Conservation (phyloP, 2,888 invertebrate species). For the Lithophane ornitopus region DNA sequence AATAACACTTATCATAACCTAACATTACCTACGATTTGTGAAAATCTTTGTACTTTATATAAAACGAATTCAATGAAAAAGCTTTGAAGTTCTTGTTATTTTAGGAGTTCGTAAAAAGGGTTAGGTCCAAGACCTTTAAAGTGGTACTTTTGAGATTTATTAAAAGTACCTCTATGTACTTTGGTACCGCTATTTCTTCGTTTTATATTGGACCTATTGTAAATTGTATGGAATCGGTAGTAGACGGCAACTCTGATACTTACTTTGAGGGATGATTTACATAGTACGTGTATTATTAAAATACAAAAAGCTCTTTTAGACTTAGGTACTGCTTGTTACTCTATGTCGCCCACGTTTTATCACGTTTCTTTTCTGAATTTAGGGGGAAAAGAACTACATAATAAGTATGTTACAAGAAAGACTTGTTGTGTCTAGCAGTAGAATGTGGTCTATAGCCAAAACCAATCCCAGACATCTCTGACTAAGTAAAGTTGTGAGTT, state of each 20-base stretch:
- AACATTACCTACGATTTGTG: slow-evolving; percentile 1
- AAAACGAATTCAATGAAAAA: slow-evolving; percentile 27
- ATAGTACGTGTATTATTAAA: background rate
- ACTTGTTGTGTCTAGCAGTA: no score
- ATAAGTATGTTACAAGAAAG: background rate
- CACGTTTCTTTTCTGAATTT: background rate
- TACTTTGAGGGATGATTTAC: background rate
- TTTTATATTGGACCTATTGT: background rate
- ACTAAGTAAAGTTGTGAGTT: background rate
- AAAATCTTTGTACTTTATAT: slow-evolving; percentile 27
- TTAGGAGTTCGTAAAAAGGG: slow-evolving; percentile 48
- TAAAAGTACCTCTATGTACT: slow-evolving; percentile 2
- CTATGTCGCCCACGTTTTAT: no score
- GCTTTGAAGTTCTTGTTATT: slow-evolving; percentile 22
- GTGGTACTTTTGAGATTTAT: slow-evolving; percentile 23
- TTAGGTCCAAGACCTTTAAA: slow-evolving; percentile 40
- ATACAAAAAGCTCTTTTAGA: no score
- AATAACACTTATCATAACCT: slow-evolving; percentile 9
- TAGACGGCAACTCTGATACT: background rate
- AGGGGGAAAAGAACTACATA: background rate
- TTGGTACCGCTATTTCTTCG: background rate
- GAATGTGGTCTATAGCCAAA: background rate
- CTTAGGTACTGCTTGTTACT: background rate
- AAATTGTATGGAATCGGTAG: slow-evolving; percentile 7
- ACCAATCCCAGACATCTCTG: background rate